Conservation (phyloP, 2,113 vertebrate genomes). For the Danionella cerebrum region DNA sequence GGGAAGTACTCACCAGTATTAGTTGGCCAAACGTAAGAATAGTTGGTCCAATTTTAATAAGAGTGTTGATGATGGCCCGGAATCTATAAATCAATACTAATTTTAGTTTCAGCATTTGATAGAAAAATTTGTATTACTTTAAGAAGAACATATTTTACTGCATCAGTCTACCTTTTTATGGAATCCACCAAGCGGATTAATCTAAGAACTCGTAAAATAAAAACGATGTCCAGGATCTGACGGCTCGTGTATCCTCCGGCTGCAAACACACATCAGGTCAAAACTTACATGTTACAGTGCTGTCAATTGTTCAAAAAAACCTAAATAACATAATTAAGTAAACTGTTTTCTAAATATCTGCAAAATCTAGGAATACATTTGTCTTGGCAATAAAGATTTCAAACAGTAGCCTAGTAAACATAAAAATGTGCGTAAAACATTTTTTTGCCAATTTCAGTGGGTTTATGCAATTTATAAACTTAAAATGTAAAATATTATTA, state of each 20-base stretch:
- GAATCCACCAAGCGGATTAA: slow-evolving; percentile 81
- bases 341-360: no score
- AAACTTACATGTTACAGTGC: not conserved
- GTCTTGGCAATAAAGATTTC: no score
- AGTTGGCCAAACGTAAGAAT: slow-evolving; percentile 86
- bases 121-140: no score
- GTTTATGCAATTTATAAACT: no score
- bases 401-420: no score
- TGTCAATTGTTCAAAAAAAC: no score
- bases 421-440: no score
- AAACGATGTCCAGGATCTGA: slow-evolving; percentile 85
- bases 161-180: slow-evolving; percentile 84
- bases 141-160: not conserved
- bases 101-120: no score
- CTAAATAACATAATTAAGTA: no score
- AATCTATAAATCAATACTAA: slow-evolving; percentile 59
- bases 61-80: slow-evolving; percentile 79
- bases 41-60: slow-evolving; percentile 82
- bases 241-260: slow-evolving; percentile 74
- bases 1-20: slow-evolving; percentile 71
- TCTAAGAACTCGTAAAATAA: slow-evolving; percentile 80
- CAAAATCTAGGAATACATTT: no score
- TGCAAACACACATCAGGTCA: slow-evolving; percentile 37
- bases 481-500: no score
- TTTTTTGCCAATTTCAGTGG: no score